Base-by-base conservation (phyloP, 1,140 invertebrate species). In the Phocides pigmalion region DNA sequence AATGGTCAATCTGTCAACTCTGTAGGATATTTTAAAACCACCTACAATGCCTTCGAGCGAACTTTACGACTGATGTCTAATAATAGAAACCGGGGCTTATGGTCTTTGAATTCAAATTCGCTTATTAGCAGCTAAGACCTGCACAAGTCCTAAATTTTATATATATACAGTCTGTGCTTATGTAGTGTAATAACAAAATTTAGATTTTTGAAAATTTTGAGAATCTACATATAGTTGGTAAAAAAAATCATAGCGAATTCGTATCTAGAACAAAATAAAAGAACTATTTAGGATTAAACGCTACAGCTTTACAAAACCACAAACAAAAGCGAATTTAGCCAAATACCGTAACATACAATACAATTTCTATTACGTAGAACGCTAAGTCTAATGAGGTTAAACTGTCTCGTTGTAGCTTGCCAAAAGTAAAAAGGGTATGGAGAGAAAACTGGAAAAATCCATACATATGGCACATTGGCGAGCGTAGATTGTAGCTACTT, bases 401-500 rank as follows among this genome's bases (percentile, higher is more conserved):
- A 53, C 16, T 53, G 50, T 35, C 28, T 53, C 32, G 50, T 37
- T 37, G 11, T 32, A 19, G 16, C 50, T 53, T 53, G n/a, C 50
- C 28, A 53, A 37, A 20, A 37, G 50, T 19, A 53, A 39, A 53
- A 53, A 53, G 8, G 16, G 4, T 53, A 19, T 37, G 35, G 11
- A 17, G 32, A 37, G 17, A 12, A 14, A 53, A 53, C 32, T 3
- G 32, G 32, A 53, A 53, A 53, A 53, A 53, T 53, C 28, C 32
- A 53, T 53, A 53, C 4, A 19, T 20, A 37, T 39, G 41, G 47
- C 47, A 59, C 59, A 47, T 59, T 47, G 39, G 53, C 44, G 59
- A 67, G 54, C 59, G 61, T 67, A 62, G 65, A 50, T 67, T 64
- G 62, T 59, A 64, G 64, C 64, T 64, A 67, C 62, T 64, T 62